Conservation (phyloP, 1,140 invertebrate species). For the Drosophila pruinosa region DNA sequence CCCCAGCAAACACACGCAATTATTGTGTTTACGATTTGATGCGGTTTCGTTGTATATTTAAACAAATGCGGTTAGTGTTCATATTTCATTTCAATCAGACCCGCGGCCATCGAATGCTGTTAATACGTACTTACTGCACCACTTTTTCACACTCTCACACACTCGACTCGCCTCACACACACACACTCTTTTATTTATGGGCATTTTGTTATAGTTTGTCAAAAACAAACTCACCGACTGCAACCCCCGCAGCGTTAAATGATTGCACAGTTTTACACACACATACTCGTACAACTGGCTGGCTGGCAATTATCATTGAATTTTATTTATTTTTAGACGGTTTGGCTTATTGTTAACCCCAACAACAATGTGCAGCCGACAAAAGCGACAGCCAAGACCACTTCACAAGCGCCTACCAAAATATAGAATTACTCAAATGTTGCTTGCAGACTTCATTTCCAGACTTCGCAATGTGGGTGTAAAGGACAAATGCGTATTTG, state of each 20-base stretch:
- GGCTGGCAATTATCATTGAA: constrained; percentile 59
- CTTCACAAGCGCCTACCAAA: background rate
- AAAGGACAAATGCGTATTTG: background rate
- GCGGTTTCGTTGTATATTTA: constrained; percentile 73
- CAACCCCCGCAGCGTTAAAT: constrained; percentile 45
- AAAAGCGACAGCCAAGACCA: constrained; percentile 2
- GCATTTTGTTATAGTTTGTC: constrained; percentile 59
- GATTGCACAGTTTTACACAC: constrained; percentile 67
- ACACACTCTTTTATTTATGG: constrained; percentile 1
- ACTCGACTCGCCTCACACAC: background rate
- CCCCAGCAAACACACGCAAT: constrained; percentile 11
- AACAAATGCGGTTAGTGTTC: constrained; percentile 80
- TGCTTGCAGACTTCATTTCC: background rate
- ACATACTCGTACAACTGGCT: too few species aligned
- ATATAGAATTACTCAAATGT: background rate
- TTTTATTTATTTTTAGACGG: constrained; percentile 69
- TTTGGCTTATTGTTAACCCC: constrained; percentile 64
- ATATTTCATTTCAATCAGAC: constrained; percentile 77
- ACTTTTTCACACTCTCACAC: constrained; percentile 38
- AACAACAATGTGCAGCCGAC: constrained; percentile 17
- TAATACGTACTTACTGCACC: constrained; percentile 68
- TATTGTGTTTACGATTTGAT: constrained; percentile 55
- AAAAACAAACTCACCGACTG: constrained; percentile 66
- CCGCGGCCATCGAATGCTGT: constrained; percentile 56
- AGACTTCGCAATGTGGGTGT: background rate